Base-by-base conservation (phyloP, 2,888 invertebrate genomes). In the Rhodophaea formosa region DNA sequence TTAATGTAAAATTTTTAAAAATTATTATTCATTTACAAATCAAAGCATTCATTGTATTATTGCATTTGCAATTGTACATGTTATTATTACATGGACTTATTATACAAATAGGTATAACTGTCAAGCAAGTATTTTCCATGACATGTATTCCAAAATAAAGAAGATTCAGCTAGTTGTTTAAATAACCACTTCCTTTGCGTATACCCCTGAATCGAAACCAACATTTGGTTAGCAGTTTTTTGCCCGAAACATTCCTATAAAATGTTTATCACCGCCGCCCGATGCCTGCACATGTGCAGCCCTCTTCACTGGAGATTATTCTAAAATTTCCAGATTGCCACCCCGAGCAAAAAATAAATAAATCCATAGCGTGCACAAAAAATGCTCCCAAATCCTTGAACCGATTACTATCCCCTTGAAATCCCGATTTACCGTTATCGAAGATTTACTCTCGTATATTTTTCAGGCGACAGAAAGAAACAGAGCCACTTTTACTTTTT, bases 271-370 rank as follows among this genome's bases (percentile, higher is more conserved):
- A 77, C 85, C 83, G 78, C 66, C 75, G 69, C 75, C 75, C 59
- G 71, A 62, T 69, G 73, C 65, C 61, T 61, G 76, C 89, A 89
- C 90, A 90, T 90, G 90, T 90, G 89, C 82, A 77, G 76, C 79
- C 84, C 86, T 84, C 87, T 84, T 81, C 80, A 82, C 72, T 74
- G 72, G 76, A 86, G 88, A 89, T 90, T 86, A 88, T 87, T 86
- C 86, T 80, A 83, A 88, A 89, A 88, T 86, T 80, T 86, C 89
- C 91, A 91, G 88, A 90, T 90, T 91, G 91, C 91, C 89, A 86
- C 86, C 86, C 88, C 83, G 79, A 73, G 84, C 86, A 89, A 90
- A 90, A 91, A 90, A 88, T 84, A 89, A 88, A 91, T 90, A 89
- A 89, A 89, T 90, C 88, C 80, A 79, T 71, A 70, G 71, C 69